Evolutionary conservation across 1,140 invertebrate species (phyloP), one percentile per base, ranked within the genome.

Genomic region (Caenorhabditis remanei): DNA sequence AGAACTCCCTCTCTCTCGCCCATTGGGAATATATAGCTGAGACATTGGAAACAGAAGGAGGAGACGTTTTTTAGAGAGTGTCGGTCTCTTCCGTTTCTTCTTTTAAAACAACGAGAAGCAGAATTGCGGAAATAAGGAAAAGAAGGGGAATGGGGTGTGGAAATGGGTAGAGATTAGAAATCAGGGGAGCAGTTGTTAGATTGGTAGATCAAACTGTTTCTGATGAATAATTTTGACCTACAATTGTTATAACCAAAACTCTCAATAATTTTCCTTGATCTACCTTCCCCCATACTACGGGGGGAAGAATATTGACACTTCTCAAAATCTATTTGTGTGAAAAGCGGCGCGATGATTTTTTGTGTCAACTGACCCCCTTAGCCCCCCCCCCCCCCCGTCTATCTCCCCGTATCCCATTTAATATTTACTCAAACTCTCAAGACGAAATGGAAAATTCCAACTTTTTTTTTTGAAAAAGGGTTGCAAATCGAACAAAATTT

Each of bases 1-100:
- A 8, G 61, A 79, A 79, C 19, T 79, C 71, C 32, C 32, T 32
- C 32, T 32, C 32, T 32, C 32, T 32, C 32, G 32, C 32, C 32
- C 32, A 19, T 79, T 24, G 71, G 71, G 71, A 79, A 79, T 79
- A 79, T 79, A 79, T 79, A 79, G 71, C 46, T 79, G 21, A 50
- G 46, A 48, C 43, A 79, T 71, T 71, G 71, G 71, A 46, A 43
- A 11, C 4, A n/a, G 71, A 24, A 50, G 19, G n/a, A 79, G 46
- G 43, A 79, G 71, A 24, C 71, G 71, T 79, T 79, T 79, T 79
- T 79, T 79, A 41, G 40, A 58, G 32, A 32, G 32, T n/a, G 56
- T 63, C 61, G 1, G 24, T 24, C n/a, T 13, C 61, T 9, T 63
- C 61, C 13, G 1, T 4, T 40, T 63, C 11, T 40, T 11, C 24